phyloP scores from a whole-genome alignment of 1,140 invertebrate species.

The Ganaspis sp. region DNA sequence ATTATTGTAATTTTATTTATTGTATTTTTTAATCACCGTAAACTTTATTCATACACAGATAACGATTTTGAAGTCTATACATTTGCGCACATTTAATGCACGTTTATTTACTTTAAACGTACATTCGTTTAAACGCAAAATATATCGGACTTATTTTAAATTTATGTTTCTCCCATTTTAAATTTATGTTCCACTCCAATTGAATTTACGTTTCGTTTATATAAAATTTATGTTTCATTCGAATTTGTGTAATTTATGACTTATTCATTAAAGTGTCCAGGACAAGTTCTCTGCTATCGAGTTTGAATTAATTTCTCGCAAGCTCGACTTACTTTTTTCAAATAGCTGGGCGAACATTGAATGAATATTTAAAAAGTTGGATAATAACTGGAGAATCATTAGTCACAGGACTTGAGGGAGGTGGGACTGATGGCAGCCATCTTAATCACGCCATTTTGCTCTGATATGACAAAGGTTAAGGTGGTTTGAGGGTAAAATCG shows the following conservation, averaged over 20 bases:
- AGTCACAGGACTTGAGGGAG: neutral
- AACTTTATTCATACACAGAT: too few relatives aligned
- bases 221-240: constrained; percentile 7
- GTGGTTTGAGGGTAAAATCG: constrained; percentile 56
- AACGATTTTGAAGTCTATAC: too few relatives aligned
- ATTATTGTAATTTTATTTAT: too few relatives aligned
- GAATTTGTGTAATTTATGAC: constrained; percentile 2
- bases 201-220: constrained; percentile 1
- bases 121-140: neutral
- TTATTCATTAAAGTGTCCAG: constrained; percentile 1
- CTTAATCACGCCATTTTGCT: constrained; percentile 70
- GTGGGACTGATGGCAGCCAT: constrained; percentile 40
- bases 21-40: too few relatives aligned
- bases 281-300: constrained; percentile 1
- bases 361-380: neutral
- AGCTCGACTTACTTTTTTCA: neutral
- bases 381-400: neutral
- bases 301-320: neutral
- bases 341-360: neutral
- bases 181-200: constrained; percentile 2
- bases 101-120: too few relatives aligned
- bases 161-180: neutral
- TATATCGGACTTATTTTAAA: neutral
- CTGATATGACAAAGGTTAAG: constrained; percentile 56
- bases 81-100: too few relatives aligned